These are phyloP conservation scores for Cygnus atratus DNA, from an alignment of 2,113 vertebrate genomes.

Conservation along the genomic window DNA sequence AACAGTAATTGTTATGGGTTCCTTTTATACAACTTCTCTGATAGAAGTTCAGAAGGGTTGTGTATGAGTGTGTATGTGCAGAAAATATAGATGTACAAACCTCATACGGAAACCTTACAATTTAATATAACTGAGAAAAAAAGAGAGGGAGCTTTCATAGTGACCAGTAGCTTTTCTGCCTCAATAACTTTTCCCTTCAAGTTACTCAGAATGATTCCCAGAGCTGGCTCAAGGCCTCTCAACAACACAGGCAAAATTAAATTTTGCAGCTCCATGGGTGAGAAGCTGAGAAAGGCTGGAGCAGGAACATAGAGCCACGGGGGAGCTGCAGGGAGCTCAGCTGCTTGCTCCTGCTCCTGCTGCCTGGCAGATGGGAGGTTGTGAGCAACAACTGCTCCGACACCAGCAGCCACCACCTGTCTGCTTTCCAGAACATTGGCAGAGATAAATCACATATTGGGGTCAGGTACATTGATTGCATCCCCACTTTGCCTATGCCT, in stretches of 20 bases:
- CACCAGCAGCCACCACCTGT: slow-evolving; percentile 1
- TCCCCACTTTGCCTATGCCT: background rate
- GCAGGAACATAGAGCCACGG: background rate
- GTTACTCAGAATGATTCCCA: background rate
- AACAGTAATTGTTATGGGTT: background rate
- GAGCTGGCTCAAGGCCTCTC: background rate
- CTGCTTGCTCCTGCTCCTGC: background rate
- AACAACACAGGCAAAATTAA: background rate
- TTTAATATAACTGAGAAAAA: background rate
- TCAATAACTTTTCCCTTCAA: background rate
- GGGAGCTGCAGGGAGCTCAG: background rate
- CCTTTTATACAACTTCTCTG: background rate
- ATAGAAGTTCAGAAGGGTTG: background rate
- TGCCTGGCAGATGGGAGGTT: slow-evolving; percentile 48
- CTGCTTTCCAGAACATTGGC: background rate
- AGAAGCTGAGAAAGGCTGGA: slow-evolving; percentile 1
- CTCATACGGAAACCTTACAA: background rate
- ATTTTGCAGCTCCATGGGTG: background rate
- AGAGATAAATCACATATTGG: background rate
- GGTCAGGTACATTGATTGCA: background rate
- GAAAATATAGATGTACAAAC: background rate
- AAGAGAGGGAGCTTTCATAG: background rate
- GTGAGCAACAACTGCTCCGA: slow-evolving; percentile 21
- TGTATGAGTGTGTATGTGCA: accelerated
- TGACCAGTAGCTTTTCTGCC: background rate